These are phyloP conservation scores for Galleria mellonella DNA, from an alignment of 1,140 invertebrate genomes.

Conservation along the genomic window DNA sequence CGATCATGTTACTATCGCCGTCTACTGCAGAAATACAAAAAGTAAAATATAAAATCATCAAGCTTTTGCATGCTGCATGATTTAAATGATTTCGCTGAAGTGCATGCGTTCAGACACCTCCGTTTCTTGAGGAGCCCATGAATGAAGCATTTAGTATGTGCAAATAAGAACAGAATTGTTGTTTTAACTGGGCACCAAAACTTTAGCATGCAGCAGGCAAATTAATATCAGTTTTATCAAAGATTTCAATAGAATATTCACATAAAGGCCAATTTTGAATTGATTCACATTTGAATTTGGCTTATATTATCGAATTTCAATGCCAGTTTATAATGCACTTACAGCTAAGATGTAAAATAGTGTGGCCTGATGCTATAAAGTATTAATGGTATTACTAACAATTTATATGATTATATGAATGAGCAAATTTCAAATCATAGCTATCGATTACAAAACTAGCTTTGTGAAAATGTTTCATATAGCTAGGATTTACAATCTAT, in stretches of 20 bases:
- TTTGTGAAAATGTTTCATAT: conserved; percentile 36
- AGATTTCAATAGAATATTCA: conserved; percentile 12
- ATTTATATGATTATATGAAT: conserved; percentile 37
- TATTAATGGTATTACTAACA: conserved; percentile 31
- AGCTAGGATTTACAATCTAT: conserved; percentile 51
- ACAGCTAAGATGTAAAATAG: conserved; percentile 29
- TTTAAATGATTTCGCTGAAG: conserved; percentile 33
- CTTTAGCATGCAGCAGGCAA: conserved; percentile 70
- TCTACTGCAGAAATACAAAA: conserved; percentile 26
- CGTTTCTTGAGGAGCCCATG: conserved; percentile 30
- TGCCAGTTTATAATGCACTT: conserved; percentile 18
- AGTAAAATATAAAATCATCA: conserved; percentile 27
- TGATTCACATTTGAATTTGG: not conserved
- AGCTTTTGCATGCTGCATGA: conserved; percentile 73
- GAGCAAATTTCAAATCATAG: conserved; percentile 41
- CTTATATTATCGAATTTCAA: not conserved
- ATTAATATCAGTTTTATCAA: conserved; percentile 31
- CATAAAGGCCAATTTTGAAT: conserved; percentile 5
- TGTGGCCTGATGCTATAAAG: conserved; percentile 30
- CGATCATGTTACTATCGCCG: conserved; percentile 15
- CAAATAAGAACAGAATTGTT: conserved; percentile 27
- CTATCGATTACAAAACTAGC: conserved; percentile 57
- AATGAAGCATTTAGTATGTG: conserved; percentile 39
- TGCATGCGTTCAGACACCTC: conserved; percentile 53
- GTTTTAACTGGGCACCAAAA: conserved; percentile 26